Conservation (phyloP, 2,113 vertebrate species). For the Eolophus roseicapilla region DNA sequence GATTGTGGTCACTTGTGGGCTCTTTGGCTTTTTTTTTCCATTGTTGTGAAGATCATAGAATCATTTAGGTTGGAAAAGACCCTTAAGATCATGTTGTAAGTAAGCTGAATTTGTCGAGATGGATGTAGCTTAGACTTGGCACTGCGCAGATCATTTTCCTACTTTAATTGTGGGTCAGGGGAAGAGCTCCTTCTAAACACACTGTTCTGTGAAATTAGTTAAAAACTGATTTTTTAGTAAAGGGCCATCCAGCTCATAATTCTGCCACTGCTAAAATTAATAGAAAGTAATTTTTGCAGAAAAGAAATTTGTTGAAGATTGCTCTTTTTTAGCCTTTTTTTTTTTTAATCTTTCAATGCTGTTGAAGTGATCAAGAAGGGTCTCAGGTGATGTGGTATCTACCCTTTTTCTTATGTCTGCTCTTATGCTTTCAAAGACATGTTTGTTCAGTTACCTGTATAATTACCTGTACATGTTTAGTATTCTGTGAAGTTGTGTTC, state of each 20-base stretch:
- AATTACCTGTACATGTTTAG: not conserved
- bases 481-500: not conserved
- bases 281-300: rapidly evolving
- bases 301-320: not conserved
- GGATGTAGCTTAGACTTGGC: not conserved
- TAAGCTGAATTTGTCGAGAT: not conserved
- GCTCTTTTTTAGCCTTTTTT: not conserved
- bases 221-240: not conserved
- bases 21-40: not conserved
- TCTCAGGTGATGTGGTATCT: not conserved
- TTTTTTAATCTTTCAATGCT: not conserved
- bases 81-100: not conserved
- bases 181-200: not conserved
- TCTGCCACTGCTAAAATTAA: not conserved
- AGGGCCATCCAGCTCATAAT: not conserved
- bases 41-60: not conserved
- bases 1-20: not conserved
- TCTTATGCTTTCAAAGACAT: not conserved
- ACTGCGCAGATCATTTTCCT: not conserved
- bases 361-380: not conserved
- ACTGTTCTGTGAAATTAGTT: not conserved
- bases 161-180: not conserved
- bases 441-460: not conserved
- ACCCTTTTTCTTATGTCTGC: not conserved
- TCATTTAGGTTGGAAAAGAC: not conserved